Percentiles rank a stretch among this genome's conserved stretches.
phyloP scores from a whole-genome alignment of 1,140 invertebrate species.

The Philotrypesis tridentata region DNA sequence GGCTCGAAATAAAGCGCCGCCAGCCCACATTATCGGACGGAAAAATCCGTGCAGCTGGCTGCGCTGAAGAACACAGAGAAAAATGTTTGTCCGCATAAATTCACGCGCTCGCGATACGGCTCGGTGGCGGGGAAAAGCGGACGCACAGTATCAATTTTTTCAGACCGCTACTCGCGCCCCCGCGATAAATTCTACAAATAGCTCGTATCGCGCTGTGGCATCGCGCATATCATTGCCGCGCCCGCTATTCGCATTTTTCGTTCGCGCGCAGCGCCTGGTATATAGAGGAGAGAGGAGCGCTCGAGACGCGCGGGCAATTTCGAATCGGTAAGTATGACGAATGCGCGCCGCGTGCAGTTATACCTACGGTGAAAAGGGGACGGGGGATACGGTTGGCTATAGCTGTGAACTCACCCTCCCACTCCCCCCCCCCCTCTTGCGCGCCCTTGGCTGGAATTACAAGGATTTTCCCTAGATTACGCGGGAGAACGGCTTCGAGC shows the following conservation, averaged over 20 bases:
- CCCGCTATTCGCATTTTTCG: background rate
- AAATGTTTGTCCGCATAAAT: background rate
- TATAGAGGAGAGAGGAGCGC: background rate
- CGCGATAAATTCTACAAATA: background rate
- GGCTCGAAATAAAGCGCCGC: background rate
- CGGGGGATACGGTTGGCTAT: no score
- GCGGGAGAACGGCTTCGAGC: background rate
- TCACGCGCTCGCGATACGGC: background rate
- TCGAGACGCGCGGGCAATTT: no score
- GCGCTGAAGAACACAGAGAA: no score
- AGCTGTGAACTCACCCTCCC: background rate
- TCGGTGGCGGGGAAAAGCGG: background rate
- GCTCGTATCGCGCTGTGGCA: background rate
- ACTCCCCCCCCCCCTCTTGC: no score
- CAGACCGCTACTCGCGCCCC: background rate
- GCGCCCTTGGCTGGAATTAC: background rate
- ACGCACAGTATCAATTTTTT: background rate
- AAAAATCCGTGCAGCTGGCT: background rate
- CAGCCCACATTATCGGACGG: no score
- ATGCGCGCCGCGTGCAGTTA: background rate
- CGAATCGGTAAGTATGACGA: background rate
- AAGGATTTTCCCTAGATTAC: background rate
- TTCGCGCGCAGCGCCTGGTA: no score
- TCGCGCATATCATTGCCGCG: background rate
- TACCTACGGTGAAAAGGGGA: background rate